Percentiles rank a stretch among this genome's conserved stretches.
phyloP scores from a whole-genome alignment of 2,888 invertebrate species.

The Melipona bicolor region DNA sequence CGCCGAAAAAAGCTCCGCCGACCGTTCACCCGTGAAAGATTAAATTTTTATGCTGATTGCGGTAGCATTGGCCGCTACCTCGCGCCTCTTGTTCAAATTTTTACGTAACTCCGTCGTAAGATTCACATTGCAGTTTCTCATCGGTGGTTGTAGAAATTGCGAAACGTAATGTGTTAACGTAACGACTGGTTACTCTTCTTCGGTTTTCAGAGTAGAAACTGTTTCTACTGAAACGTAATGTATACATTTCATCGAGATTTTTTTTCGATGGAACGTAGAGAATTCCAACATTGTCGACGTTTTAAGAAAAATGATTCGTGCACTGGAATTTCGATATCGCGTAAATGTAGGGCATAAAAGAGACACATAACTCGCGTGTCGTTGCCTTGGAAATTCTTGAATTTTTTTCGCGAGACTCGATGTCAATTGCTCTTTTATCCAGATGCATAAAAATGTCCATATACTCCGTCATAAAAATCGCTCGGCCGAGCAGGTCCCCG shows the following conservation, averaged over 20 bases:
- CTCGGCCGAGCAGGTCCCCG: neutral
- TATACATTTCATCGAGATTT: too few relatives aligned
- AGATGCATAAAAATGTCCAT: constrained; percentile 1
- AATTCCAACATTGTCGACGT: neutral
- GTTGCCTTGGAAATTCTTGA: neutral
- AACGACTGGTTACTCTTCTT: too few relatives aligned
- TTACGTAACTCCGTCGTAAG: neutral
- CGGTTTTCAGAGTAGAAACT: too few relatives aligned
- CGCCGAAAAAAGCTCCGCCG: constrained; percentile 4
- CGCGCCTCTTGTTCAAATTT: neutral
- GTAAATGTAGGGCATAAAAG: neutral
- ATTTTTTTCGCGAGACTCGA: neutral
- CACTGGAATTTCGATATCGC: too few relatives aligned
- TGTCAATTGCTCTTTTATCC: neutral
- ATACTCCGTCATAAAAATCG: neutral
- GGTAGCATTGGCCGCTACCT: neutral
- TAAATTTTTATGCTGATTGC: constrained; percentile 45
- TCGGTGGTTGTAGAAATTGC: neutral
- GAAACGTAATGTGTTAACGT: neutral
- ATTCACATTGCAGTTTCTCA: neutral
- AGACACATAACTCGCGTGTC: neutral
- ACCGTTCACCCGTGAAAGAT: constrained; percentile 37
- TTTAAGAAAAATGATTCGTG: neutral
- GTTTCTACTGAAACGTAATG: too few relatives aligned
- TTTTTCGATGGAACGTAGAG: too few relatives aligned